Conservation (phyloP, 2,113 vertebrate genomes). For the Gobius niger region DNA sequence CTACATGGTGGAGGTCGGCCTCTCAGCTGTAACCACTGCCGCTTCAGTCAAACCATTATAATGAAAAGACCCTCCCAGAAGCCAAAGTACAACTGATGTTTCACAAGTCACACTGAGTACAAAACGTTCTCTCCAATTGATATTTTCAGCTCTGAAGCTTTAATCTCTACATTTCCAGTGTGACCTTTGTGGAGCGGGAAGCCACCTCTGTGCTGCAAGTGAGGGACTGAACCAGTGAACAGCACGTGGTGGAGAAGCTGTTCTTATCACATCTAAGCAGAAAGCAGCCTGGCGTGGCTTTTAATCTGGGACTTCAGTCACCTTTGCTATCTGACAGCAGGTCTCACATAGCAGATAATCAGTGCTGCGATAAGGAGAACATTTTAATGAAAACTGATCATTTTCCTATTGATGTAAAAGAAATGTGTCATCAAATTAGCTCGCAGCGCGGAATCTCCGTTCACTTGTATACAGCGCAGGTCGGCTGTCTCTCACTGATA, state of each 20-base stretch:
- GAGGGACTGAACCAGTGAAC: slow-evolving; percentile 22
- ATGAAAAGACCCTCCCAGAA: slow-evolving; percentile 50
- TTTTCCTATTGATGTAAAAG: slow-evolving; percentile 5
- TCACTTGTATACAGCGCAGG: slow-evolving; percentile 35
- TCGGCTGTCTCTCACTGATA: slow-evolving; percentile 47
- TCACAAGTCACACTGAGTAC: slow-evolving; percentile 16
- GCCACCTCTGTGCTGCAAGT: slow-evolving; percentile 16
- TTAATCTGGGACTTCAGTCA: slow-evolving; percentile 36
- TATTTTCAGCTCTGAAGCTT: slow-evolving; percentile 31
- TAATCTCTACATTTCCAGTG: slow-evolving; percentile 25
- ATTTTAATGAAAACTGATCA: background rate
- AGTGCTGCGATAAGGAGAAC: slow-evolving; percentile 20
- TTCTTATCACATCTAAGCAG: slow-evolving; percentile 45
- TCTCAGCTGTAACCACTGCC: slow-evolving; percentile 37
- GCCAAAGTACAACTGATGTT: slow-evolving; percentile 31
- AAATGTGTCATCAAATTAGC: slow-evolving; percentile 9
- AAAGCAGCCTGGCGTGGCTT: slow-evolving; percentile 27
- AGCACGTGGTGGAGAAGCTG: slow-evolving; percentile 32
- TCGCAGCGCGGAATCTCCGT: slow-evolving; percentile 22
- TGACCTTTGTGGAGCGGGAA: slow-evolving; percentile 30
- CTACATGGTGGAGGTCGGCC: slow-evolving; percentile 32
- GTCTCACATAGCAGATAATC: slow-evolving; percentile 28
- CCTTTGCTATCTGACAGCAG: slow-evolving; percentile 13
- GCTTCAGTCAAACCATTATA: slow-evolving; percentile 55
- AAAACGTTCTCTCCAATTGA: slow-evolving; percentile 15